Base-by-base conservation (phyloP, 1,140 invertebrate genomes). In the Micrasema longulum region DNA sequence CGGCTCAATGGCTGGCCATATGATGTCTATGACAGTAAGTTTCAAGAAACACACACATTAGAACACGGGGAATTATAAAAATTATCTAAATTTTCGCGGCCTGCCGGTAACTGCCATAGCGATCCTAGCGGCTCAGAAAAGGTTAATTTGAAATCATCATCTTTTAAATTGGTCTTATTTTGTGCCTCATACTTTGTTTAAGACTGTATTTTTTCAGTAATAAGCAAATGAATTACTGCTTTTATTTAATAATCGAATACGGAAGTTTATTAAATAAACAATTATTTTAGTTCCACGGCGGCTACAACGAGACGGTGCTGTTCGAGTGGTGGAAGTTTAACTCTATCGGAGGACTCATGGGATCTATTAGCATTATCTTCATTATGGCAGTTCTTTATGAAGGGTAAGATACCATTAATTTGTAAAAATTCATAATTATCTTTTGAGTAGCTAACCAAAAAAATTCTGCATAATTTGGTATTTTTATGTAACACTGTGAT, bases 371-470 rank as follows among this genome's bases (percentile, higher is more conserved):
- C 71, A 93, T 91, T 50, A 93, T 97, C 64, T 93, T 96, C 77
- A 86, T 96, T 65, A 88, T 97, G 87, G 94, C 93, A 1, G 87
- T 94, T 14, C 83, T 96, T n/a, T 97, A 97, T 81, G 96, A 97
- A 86, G 95, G 94, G 84, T 85, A 78, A 78, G 80, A 35, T 22
- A 5, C 14, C 1, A 6, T 31, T 31, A 5, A 12, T 14, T n/a
- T 26, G 1, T 12, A 57, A 26, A 6, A n/a, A 2, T 45, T 1
- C 14, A 4, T 45, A 14, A 6, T 12, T 45, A n/a, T 2, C 5
- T 14, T 12, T 45, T n/a, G n/a, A 31, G 26, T 31, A 2, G 7
- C 26, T 31, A 31, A 31, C 26, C 7, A 2, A 4, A 31, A 31
- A 31, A 7, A 31, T 31, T 31, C 7, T 31, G 26, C 26, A 31